Evolutionary conservation across 2,888 invertebrate species (phyloP).

Genomic region (Crocallis elinguaria): DNA sequence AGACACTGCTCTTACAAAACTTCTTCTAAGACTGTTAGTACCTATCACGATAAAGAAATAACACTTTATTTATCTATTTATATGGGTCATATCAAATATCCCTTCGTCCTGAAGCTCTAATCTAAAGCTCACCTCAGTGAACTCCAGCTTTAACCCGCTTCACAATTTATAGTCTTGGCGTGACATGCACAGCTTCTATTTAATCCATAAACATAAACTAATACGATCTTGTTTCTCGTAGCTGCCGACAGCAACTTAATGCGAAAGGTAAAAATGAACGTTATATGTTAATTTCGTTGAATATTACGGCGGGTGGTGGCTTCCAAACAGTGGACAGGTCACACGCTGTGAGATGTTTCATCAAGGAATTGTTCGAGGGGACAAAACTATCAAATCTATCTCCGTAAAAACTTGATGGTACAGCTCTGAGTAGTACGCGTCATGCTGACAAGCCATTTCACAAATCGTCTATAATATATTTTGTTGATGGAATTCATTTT

Average conservation of each 20-base stretch:
- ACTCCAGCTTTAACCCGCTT: neutral
- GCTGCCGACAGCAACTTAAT: constrained; percentile 48
- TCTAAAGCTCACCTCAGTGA: constrained; percentile 2
- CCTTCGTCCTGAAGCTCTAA: neutral
- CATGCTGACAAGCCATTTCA: constrained; percentile 82
- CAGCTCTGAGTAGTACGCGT: constrained; percentile 52
- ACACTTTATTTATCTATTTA: neutral
- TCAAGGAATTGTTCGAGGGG: constrained; percentile 65
- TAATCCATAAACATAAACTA: constrained; percentile 58
- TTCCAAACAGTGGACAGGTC: constrained; percentile 71
- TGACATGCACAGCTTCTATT: constrained; percentile 54
- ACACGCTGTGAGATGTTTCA: constrained; percentile 78
- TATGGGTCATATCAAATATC: neutral
- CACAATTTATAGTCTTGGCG: constrained; percentile 50
- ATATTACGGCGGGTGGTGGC: constrained; percentile 66
- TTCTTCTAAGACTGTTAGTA: too few relatives aligned
- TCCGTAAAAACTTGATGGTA: constrained; percentile 53
- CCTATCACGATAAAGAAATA: too few relatives aligned
- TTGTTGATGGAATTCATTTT: constrained; percentile 51
- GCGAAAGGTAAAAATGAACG: constrained; percentile 65
- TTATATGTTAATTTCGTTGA: constrained; percentile 65
- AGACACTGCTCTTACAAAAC: too few relatives aligned
- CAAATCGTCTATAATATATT: constrained; percentile 77
- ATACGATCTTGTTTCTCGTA: constrained; percentile 50
- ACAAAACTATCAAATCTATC: constrained; percentile 66